phyloP scores from a whole-genome alignment of 2,888 invertebrate genomes.

The Apotomis capreana region DNA sequence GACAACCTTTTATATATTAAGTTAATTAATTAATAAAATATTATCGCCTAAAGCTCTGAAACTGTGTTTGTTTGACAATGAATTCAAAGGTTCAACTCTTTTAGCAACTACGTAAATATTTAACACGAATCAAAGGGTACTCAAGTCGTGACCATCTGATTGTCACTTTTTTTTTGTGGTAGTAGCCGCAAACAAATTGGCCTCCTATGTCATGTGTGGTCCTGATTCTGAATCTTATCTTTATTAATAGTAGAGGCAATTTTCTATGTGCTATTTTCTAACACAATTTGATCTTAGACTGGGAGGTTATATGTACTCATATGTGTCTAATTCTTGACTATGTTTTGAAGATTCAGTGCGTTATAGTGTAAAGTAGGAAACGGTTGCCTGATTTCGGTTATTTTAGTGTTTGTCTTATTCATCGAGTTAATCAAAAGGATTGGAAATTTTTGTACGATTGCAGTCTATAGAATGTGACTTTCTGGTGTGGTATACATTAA shows the following conservation, averaged over 20 bases:
- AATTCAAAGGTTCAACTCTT: conserved; percentile 17
- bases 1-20: too few species aligned
- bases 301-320: conserved; percentile 7
- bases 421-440: conserved; percentile 8
- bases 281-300: not conserved
- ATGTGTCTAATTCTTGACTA: conserved; percentile 24
- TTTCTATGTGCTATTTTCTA: not conserved
- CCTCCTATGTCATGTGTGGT: not conserved
- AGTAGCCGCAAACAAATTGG: not conserved
- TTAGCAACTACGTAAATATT: conserved; percentile 33
- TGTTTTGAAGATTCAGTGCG: conserved; percentile 17
- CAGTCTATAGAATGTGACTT: conserved; percentile 18
- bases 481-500: conserved; percentile 10
- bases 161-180: conserved; percentile 56
- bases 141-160: conserved; percentile 68
- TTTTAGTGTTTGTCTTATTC: conserved; percentile 2
- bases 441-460: conserved; percentile 18
- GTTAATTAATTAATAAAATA: too few species aligned
- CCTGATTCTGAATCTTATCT: not conserved
- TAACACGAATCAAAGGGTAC: conserved; percentile 33
- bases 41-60: not conserved
- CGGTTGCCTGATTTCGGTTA: conserved; percentile 12
- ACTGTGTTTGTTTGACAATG: conserved; percentile 19
- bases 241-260: not conserved
- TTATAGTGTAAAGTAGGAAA: conserved; percentile 13